These are phyloP conservation scores for Sebastes schlegelii DNA, from an alignment of 2,113 vertebrate genomes.

Conservation along the genomic window DNA sequence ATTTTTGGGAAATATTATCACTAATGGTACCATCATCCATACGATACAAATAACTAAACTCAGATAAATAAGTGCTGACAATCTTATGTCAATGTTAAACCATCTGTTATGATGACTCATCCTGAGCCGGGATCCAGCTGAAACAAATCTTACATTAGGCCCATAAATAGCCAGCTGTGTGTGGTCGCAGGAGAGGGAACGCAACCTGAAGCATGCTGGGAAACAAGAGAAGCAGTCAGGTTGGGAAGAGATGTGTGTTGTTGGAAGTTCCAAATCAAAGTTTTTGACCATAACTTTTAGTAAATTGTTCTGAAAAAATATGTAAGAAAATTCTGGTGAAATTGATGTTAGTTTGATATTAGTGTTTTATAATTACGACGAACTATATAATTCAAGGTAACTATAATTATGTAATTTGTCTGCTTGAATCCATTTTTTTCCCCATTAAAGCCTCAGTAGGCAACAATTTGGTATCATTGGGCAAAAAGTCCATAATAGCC, in stretches of 20 bases:
- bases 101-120: slow-evolving; percentile 27
- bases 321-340: neutral
- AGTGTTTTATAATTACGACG: too few species aligned
- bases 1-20: neutral
- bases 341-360: neutral
- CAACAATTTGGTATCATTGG: too few species aligned
- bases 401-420: too few species aligned
- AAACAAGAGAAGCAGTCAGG: neutral
- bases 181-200: neutral
- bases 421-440: too few species aligned
- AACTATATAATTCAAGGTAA: too few species aligned
- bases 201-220: neutral
- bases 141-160: slow-evolving; percentile 18
- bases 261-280: neutral
- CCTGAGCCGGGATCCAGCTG: slow-evolving; percentile 8
- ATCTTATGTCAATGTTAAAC: slow-evolving; percentile 20
- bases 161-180: neutral
- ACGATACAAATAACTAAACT: slow-evolving; percentile 5
- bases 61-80: slow-evolving; percentile 12
- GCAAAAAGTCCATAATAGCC: too few species aligned
- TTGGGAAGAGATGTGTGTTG: neutral
- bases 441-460: too few species aligned
- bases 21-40: slow-evolving; percentile 9
- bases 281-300: neutral
- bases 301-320: neutral